Percentiles rank a stretch among this genome's conserved stretches.
Conservation (phyloP, 1,140 invertebrate species). For the Lepidurus couesii region DNA sequence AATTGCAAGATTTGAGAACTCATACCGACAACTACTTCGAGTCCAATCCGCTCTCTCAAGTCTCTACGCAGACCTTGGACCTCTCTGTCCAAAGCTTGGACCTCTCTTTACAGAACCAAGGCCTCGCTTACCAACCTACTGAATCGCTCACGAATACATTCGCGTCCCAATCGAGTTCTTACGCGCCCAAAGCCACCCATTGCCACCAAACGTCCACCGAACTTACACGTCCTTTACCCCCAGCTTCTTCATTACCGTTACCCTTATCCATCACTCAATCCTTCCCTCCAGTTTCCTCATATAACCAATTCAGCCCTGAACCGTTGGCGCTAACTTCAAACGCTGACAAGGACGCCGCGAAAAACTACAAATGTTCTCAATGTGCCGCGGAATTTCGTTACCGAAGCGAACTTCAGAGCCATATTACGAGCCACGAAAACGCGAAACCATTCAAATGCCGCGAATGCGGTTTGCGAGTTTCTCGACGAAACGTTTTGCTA, state of each 20-base stretch:
- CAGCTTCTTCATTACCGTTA: conserved; percentile 31
- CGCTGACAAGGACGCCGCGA: not conserved
- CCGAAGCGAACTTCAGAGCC: conserved; percentile 23
- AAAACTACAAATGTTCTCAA: conserved; percentile 27
- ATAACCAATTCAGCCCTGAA: conserved; percentile 27
- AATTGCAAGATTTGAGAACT: conserved; percentile 32
- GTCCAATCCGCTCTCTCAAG: conserved; percentile 20
- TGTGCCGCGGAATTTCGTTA: conserved; percentile 28
- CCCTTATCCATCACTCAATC: conserved; percentile 33
- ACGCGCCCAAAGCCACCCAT: not conserved
- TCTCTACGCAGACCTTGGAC: conserved; percentile 29
- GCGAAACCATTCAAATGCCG: conserved; percentile 30
- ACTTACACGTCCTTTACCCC: conserved; percentile 26
- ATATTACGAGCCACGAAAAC: conserved; percentile 21
- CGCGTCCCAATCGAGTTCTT: not conserved
- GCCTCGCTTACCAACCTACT: conserved; percentile 21
- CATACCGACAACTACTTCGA: conserved; percentile 29
- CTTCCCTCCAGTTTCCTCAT: conserved; percentile 23
- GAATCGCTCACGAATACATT: not conserved
- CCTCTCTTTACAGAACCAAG: conserved; percentile 31
- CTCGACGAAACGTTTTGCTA: conserved; percentile 7
- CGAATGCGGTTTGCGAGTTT: conserved; percentile 29
- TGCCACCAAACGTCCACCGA: not conserved
- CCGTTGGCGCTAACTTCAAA: not conserved
- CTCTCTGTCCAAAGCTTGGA: conserved; percentile 33